Evolutionary conservation across 2,888 invertebrate species (phyloP), one percentile per base, ranked within the genome.

Genomic region (Congeria kusceri): DNA sequence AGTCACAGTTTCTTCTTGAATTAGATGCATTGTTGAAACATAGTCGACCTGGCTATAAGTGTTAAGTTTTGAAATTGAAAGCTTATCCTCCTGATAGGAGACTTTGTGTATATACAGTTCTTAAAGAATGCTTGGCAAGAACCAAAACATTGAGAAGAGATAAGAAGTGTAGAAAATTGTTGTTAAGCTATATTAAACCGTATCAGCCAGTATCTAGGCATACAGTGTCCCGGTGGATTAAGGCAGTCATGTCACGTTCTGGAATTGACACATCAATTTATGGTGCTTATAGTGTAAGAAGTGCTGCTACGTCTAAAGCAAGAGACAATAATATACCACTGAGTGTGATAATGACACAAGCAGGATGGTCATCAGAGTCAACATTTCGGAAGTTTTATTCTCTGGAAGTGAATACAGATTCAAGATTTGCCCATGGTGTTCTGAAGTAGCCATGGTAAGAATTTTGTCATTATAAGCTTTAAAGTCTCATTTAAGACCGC

Each of bases 11-110:
- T n/a, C n/a, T n/a, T n/a, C n/a, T n/a, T n/a, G n/a, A n/a, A n/a
- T n/a, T n/a, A n/a, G n/a, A n/a, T n/a, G n/a, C n/a, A n/a, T 68
- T 47, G 4, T 39, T 75, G 18, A 68, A 75, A 23, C 68, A 75
- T 28, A 64, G 59, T 46, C 53, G 70, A 9, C 69, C 69, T 29
- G 44, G 62, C 13, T 20, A 5, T 56, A n/a, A 63, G 25, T 56
- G 28, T 57, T 57, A 28, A 1, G 3, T n/a, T 29, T n/a, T 61
- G 20, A 18, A n/a, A 18, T 11, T 69, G 5, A 49, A 32, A 32
- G 58, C 69, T 28, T 61, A 61, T 18, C 61, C 61, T 59, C 61
- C 69, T 61, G 61, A 69, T 15, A 69, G 49, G 53, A 47, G 53
- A 25, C 25, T 69, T 18, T 61, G 61, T 69, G 32, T 61, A 15